phyloP scores from a whole-genome alignment of 2,888 invertebrate species.

The Amiota communis region DNA sequence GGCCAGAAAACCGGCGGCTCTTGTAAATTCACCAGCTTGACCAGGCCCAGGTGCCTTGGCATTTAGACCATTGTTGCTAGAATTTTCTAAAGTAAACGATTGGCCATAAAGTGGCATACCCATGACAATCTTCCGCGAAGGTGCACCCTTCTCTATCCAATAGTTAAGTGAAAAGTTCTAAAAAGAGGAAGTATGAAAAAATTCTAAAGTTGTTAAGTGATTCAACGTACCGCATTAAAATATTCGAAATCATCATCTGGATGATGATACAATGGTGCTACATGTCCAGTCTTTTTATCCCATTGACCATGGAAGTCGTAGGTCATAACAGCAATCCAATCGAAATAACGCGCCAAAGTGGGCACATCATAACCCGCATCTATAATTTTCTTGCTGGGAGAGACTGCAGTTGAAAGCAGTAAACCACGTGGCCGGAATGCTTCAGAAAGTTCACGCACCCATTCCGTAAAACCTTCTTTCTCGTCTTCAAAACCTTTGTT shows the following conservation, averaged over 20 bases:
- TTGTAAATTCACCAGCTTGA: slow-evolving; percentile 87
- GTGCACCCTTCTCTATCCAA: slow-evolving; percentile 90
- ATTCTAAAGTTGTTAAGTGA: background rate
- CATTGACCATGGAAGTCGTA: slow-evolving; percentile 94
- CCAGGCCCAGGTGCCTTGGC: slow-evolving; percentile 85
- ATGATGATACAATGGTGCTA: slow-evolving; percentile 88
- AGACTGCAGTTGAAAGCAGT: slow-evolving; percentile 87
- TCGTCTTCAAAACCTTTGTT: slow-evolving; percentile 88
- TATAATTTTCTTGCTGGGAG: slow-evolving; percentile 90
- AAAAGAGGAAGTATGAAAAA: background rate
- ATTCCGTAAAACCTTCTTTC: slow-evolving; percentile 84
- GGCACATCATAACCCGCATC: slow-evolving; percentile 90
- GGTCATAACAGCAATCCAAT: slow-evolving; percentile 94
- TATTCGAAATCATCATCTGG: slow-evolving; percentile 86
- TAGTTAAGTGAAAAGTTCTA: slow-evolving; percentile 91
- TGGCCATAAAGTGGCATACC: slow-evolving; percentile 93
- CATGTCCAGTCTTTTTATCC: slow-evolving; percentile 93
- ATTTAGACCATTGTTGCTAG: slow-evolving; percentile 80
- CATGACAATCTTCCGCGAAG: slow-evolving; percentile 87
- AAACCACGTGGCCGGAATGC: slow-evolving; percentile 80
- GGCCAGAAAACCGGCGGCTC: slow-evolving; percentile 88
- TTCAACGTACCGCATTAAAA: slow-evolving; percentile 83
- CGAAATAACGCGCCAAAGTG: slow-evolving; percentile 81
- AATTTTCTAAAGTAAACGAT: slow-evolving; percentile 81
- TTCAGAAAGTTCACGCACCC: slow-evolving; percentile 82